Evolutionary conservation across 1,140 invertebrate species (phyloP), one percentile per base, ranked within the genome.

Genomic region (Diplogasteroides magnus): DNA sequence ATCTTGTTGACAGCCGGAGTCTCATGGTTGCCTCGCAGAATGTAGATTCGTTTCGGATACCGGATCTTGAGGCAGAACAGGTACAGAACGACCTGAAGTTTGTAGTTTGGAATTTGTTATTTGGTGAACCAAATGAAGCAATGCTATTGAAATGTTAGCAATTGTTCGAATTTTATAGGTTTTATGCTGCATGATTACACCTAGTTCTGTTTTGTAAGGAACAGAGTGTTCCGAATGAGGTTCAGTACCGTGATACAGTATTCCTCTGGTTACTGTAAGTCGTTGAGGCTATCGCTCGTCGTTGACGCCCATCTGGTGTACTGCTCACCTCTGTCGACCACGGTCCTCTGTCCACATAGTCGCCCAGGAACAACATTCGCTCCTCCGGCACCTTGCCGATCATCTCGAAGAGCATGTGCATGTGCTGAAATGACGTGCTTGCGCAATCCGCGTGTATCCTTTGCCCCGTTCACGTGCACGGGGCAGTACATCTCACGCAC

Each of bases 281-380:
- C n/a, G n/a, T n/a, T n/a, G n/a, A n/a, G n/a, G n/a, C n/a, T n/a
- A n/a, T n/a, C n/a, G n/a, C n/a, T n/a, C n/a, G n/a, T n/a, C n/a
- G n/a, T n/a, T n/a, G n/a, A n/a, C n/a, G n/a, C n/a, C n/a, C n/a
- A n/a, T n/a, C n/a, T n/a, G n/a, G n/a, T n/a, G n/a, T n/a, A n/a
- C n/a, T 87, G 66, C 88, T 87, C 13, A 86, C 87, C 87, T 88
- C 87, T 28, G 88, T 74, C 26, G 86, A 87, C 76, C 92, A 90
- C 83, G 92, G 92, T 73, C 91, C 91, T 83, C 91, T 87, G 84
- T 92, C 91, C 11, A 93, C 91, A 83, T 92, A 93, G 84, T 93
- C 91, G 31, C 95, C 85, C 89, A 98, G 87, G 76, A 86, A 86
- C 73, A 86, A 81, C 80, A 86, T 85, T 68, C 82, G 74, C 80